These are phyloP conservation scores for Harpalus rufipes DNA, from an alignment of 2,888 invertebrate species.

Conservation along the genomic window DNA sequence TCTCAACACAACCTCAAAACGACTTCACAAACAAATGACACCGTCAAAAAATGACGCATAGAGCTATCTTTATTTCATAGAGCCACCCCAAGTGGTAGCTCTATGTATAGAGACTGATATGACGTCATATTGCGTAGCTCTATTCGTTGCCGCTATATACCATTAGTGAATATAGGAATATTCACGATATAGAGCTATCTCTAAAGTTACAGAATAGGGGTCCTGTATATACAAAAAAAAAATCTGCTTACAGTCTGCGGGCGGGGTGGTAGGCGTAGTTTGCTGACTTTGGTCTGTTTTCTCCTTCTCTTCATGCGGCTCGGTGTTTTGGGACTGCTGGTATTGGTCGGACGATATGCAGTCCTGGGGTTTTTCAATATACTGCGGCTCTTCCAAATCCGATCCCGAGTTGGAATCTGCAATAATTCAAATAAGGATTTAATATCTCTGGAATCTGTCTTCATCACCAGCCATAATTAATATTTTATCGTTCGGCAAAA, in stretches of 20 bases:
- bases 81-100: too few species aligned
- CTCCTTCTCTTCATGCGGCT: constrained; percentile 73
- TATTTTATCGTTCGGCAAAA: constrained; percentile 30
- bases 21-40: too few species aligned
- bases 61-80: too few species aligned
- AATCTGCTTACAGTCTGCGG: constrained; percentile 68
- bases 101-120: too few species aligned
- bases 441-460: constrained; percentile 16
- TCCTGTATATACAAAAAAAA: too few species aligned
- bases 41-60: too few species aligned
- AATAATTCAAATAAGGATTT: constrained; percentile 16
- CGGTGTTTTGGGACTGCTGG: constrained; percentile 45
- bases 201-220: too few species aligned
- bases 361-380: constrained; percentile 58
- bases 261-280: constrained; percentile 76
- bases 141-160: too few species aligned
- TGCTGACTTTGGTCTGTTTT: constrained; percentile 78
- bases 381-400: constrained; percentile 55
- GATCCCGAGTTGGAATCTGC: constrained; percentile 64
- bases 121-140: too few species aligned
- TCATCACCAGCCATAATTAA: constrained; percentile 24
- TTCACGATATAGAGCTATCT: too few species aligned
- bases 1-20: too few species aligned
- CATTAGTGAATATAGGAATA: too few species aligned
- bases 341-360: constrained; percentile 33